Evolutionary conservation across 1,140 invertebrate species (phyloP).

Genomic region (Sitophilus oryzae): DNA sequence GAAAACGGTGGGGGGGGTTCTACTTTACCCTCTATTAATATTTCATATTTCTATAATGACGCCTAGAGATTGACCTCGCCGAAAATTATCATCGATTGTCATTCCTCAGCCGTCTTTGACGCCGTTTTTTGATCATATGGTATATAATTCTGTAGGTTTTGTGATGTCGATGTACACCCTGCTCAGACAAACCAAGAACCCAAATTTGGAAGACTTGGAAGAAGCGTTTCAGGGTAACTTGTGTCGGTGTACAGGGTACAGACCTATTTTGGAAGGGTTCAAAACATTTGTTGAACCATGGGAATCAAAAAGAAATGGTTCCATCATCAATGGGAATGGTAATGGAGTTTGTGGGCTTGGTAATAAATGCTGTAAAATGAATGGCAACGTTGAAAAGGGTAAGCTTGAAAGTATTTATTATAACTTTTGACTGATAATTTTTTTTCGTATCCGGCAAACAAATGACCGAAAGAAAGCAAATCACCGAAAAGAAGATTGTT

Average conservation of each 20-base stretch:
- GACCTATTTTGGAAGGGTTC: constrained; percentile 84
- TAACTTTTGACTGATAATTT: no score
- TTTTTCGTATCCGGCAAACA: no score
- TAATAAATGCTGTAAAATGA: constrained; percentile 53
- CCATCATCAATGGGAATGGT: constrained; percentile 25
- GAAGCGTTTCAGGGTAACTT: constrained; percentile 84
- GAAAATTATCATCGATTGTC: no score
- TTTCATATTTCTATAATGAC: no score
- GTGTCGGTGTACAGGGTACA: constrained; percentile 86
- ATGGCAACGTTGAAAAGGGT: constrained; percentile 15
- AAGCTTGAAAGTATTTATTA: no score
- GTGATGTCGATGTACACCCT: constrained; percentile 93
- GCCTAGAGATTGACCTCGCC: no score
- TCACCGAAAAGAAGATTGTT: no score
- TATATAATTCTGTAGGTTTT: constrained; percentile 49
- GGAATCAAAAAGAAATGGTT: constrained; percentile 45
- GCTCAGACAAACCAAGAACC: constrained; percentile 59
- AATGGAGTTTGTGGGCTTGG: constrained; percentile 53
- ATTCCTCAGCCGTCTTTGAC: no score
- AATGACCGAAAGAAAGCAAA: no score
- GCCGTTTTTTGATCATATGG: neutral
- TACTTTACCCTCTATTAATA: no score
- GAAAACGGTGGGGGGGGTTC: no score
- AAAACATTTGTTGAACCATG: constrained; percentile 78
- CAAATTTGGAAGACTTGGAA: constrained; percentile 69